Evolutionary conservation across 2,113 vertebrate species (phyloP).

Genomic region (Aix galericulata): DNA sequence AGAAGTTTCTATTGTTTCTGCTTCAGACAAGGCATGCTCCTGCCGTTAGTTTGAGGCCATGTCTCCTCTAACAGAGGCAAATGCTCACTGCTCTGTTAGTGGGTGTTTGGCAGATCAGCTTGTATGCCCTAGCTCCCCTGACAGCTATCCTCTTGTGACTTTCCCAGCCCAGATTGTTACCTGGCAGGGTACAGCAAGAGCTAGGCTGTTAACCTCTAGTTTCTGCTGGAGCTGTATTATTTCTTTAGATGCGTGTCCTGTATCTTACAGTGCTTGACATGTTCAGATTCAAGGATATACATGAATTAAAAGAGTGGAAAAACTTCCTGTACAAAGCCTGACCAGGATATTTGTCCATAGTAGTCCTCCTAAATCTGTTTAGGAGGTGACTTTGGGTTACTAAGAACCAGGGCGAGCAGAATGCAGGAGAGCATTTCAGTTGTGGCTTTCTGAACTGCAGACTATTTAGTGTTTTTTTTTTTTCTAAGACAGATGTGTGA

Average conservation of each 20-base stretch:
- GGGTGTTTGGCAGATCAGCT: neutral
- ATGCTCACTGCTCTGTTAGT: rapidly evolving
- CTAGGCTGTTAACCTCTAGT: neutral
- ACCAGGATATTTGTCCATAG: rapidly evolving
- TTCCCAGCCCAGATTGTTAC: neutral
- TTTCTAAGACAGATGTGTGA: neutral
- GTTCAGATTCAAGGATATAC: neutral
- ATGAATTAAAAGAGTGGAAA: neutral
- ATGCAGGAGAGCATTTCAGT: neutral
- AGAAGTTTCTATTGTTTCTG: neutral
- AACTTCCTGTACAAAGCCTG: neutral
- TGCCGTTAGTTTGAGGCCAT: neutral
- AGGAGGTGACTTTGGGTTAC: neutral
- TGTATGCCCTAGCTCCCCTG: neutral
- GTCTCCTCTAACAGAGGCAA: neutral
- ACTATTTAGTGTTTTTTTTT: neutral
- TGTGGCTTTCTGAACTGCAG: neutral
- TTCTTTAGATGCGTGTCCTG: neutral
- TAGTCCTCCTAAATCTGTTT: neutral
- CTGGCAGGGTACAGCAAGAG: neutral
- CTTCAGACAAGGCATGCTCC: neutral
- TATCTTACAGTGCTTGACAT: neutral
- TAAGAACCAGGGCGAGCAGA: neutral
- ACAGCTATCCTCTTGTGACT: neutral
- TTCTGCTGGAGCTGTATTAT: neutral